Evolutionary conservation across 2,797 vertebrate genomes (phyloP).

Genomic region (Diceros bicornis): DNA sequence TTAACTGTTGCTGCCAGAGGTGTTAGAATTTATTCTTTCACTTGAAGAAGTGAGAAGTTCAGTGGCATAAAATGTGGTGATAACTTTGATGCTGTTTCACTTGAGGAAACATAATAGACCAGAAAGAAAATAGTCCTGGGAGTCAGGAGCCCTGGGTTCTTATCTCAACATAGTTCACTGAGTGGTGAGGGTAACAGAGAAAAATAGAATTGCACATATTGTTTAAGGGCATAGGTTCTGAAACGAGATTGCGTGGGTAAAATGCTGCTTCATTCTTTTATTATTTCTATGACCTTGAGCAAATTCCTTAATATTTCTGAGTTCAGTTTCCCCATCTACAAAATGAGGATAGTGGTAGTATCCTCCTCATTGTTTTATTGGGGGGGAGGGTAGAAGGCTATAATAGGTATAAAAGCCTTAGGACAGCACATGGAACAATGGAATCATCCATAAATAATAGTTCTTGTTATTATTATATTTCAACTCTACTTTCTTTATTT

Average conservation of each 20-base stretch:
- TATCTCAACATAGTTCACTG: background rate
- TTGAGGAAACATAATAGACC: background rate
- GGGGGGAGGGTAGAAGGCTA: background rate
- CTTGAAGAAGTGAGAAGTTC: slow-evolving; percentile 18
- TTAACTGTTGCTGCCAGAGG: background rate
- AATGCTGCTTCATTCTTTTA: background rate
- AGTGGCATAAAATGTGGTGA: background rate
- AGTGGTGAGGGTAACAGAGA: background rate
- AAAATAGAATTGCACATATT: fast-evolving
- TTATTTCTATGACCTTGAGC: background rate
- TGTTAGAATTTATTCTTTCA: slow-evolving; percentile 28
- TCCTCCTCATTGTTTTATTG: background rate
- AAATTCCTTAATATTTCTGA: background rate
- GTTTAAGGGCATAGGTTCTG: background rate
- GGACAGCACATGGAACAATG: background rate
- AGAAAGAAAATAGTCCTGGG: background rate
- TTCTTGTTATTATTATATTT: background rate
- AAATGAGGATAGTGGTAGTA: background rate
- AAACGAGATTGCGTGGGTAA: background rate
- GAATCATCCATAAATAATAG: background rate
- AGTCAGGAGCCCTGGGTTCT: background rate
- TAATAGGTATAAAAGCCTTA: background rate
- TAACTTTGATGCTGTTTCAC: background rate
- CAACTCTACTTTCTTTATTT: background rate
- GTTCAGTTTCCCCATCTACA: background rate